These are phyloP conservation scores for Hypomecis punctinalis DNA, from an alignment of 2,888 invertebrate genomes.

Conservation along the genomic window DNA sequence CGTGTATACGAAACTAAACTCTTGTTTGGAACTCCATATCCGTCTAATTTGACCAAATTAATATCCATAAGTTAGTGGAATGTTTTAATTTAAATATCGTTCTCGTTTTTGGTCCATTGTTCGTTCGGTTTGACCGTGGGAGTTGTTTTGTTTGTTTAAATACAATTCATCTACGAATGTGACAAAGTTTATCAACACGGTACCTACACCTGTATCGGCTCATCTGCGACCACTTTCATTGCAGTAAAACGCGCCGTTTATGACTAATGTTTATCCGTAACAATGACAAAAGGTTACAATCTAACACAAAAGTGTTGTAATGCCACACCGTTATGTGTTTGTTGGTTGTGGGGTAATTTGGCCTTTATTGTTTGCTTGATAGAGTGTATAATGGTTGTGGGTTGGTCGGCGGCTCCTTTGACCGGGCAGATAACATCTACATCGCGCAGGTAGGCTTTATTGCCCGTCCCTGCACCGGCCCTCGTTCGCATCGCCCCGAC, in stretches of 20 bases:
- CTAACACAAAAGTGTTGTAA: slow-evolving; percentile 79
- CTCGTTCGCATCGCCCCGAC: slow-evolving; percentile 52
- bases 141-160: slow-evolving; percentile 6
- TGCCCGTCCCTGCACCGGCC: slow-evolving; percentile 54
- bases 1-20: slow-evolving; percentile 34
- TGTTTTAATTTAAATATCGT: slow-evolving; percentile 35
- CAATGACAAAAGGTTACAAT: slow-evolving; percentile 79
- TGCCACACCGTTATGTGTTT: slow-evolving; percentile 78
- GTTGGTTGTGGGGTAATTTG: slow-evolving; percentile 47
- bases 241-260: slow-evolving; percentile 57
- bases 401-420: slow-evolving; percentile 76
- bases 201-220: slow-evolving; percentile 7
- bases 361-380: slow-evolving; percentile 41
- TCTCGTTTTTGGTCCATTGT: slow-evolving; percentile 21
- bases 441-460: slow-evolving; percentile 81
- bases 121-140: slow-evolving; percentile 16
- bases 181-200: slow-evolving; percentile 7
- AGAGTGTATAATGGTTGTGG: slow-evolving; percentile 47
- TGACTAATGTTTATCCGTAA: slow-evolving; percentile 73
- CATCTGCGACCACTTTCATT: slow-evolving; percentile 19
- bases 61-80: slow-evolving; percentile 37
- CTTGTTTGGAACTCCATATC: slow-evolving; percentile 25
- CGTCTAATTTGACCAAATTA: slow-evolving; percentile 39
- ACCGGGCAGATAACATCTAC: slow-evolving; percentile 80
- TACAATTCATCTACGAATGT: background rate